Conservation (phyloP, 2,888 invertebrate species). For the Ormyrus thymus region DNA sequence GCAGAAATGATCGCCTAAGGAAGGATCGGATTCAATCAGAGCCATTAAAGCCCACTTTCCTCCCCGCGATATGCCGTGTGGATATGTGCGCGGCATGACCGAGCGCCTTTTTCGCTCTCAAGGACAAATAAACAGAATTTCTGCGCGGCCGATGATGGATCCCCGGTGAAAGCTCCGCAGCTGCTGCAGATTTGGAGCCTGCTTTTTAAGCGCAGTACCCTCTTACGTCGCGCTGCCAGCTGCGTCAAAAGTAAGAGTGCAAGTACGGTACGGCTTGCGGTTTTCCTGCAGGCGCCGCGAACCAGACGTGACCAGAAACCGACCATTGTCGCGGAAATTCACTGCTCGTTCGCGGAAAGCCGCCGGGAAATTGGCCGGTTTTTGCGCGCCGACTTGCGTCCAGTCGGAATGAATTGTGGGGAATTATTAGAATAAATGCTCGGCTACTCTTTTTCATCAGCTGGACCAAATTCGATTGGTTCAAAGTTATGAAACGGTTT, state of each 20-base stretch:
- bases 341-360: neutral
- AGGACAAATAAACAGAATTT: slow-evolving; percentile 34
- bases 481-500: no score
- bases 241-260: slow-evolving; percentile 27
- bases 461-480: no score
- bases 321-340: slow-evolving; percentile 14
- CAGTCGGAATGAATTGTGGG: no score
- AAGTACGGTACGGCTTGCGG: neutral
- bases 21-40: slow-evolving; percentile 34
- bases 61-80: neutral
- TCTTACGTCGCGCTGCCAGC: neutral
- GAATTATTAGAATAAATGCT: no score
- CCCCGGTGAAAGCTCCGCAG: slow-evolving; percentile 22
- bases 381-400: no score
- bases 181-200: slow-evolving; percentile 1
- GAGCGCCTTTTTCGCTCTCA: slow-evolving; percentile 5
- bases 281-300: neutral
- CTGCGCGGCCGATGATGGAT: slow-evolving; percentile 11
- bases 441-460: no score
- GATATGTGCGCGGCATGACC: neutral
- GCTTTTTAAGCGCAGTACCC: neutral
- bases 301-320: neutral
- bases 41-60: slow-evolving; percentile 35
- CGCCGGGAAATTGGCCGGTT: neutral
- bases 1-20: neutral